Base-by-base conservation (phyloP, 1,140 invertebrate species). In the Drosophila elegans region DNA sequence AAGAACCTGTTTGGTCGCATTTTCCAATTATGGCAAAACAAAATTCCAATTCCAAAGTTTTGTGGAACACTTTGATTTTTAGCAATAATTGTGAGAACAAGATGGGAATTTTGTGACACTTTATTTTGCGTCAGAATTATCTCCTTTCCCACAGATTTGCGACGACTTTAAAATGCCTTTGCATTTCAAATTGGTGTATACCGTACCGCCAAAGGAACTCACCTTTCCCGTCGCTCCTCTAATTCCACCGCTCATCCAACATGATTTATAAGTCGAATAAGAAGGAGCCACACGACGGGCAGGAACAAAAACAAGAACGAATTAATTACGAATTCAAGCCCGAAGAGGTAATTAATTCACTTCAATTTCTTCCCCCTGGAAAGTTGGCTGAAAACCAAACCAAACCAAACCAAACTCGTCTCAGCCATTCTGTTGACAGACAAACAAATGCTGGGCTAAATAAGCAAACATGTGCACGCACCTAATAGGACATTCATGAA, bases 251-350 rank as follows among this genome's bases (percentile, higher is more conserved):
- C 64, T 71, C 64, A 56, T 41, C 63, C 63, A 71, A 56, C 67
- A 69, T 69, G 64, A 68, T 71, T 69, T 69, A 68, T 68, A 68
- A 68, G 64, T 66, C 61, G 64, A 68, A 48, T 48, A 45, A 71
- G 67, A 48, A 29, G 52, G 49, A 68, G 36, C 57, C 34, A 45
- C 44, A 54, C 42, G 62, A 54, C n/a, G 59, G 29, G 39, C 41
- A 44, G 11, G 29, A 74, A 75, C 16, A 21, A 21, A 21, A 21
- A 21, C 53, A 66, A 75, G 72, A 64, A 21, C 36, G 54, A 75
- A 75, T 66, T 64, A 75, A 75, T 75, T 75, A 75, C 73, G 73
- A 66, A 75, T 75, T 75, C 73, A 75, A 74, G 60, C 60, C 72
- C 72, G 51, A 75, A 66, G 52, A 75, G 61, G 61, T 75, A 75